A percentile compares a stretch with the other conserved stretches of the same genome.
Evolutionary conservation across 2,888 invertebrate genomes (phyloP).

Genomic region (Miltochrista miniata): DNA sequence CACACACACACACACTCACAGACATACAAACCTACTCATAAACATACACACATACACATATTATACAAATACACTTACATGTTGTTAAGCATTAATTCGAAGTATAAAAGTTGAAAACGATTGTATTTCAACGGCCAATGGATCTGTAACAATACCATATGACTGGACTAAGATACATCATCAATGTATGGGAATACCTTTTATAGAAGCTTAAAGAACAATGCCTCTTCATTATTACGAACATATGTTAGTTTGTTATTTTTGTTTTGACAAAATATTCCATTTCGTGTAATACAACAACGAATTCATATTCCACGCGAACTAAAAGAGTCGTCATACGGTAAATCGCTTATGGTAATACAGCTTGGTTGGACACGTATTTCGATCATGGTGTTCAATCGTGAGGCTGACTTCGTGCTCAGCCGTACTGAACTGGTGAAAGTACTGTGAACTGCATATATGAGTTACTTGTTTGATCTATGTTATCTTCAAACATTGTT

Average conservation of each 20-base stretch:
- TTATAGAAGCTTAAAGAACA: conserved; percentile 43
- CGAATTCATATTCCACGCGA: conserved; percentile 75
- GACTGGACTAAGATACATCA: not conserved
- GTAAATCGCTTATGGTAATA: conserved; percentile 76
- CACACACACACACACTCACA: no score
- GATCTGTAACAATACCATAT: conserved; percentile 8
- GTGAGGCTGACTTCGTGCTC: conserved; percentile 73
- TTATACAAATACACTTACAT: no score
- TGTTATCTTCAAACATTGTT: conserved; percentile 5
- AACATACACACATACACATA: no score
- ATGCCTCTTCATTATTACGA: conserved; percentile 55
- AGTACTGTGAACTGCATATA: conserved; percentile 50
- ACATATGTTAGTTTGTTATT: conserved; percentile 50
- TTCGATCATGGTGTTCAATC: conserved; percentile 76
- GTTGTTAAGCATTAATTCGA: no score
- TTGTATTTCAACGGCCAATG: not conserved
- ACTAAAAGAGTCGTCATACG: conserved; percentile 75
- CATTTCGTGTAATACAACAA: conserved; percentile 66
- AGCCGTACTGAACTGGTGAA: conserved; percentile 55
- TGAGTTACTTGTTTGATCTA: conserved; percentile 56
- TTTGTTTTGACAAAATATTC: conserved; percentile 65
- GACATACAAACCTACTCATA: no score
- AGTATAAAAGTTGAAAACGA: no score
- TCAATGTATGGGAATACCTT: conserved; percentile 1
- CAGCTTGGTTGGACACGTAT: conserved; percentile 64